Evolutionary conservation across 2,888 invertebrate species (phyloP).

Genomic region (Lasioglossum oenotherae): DNA sequence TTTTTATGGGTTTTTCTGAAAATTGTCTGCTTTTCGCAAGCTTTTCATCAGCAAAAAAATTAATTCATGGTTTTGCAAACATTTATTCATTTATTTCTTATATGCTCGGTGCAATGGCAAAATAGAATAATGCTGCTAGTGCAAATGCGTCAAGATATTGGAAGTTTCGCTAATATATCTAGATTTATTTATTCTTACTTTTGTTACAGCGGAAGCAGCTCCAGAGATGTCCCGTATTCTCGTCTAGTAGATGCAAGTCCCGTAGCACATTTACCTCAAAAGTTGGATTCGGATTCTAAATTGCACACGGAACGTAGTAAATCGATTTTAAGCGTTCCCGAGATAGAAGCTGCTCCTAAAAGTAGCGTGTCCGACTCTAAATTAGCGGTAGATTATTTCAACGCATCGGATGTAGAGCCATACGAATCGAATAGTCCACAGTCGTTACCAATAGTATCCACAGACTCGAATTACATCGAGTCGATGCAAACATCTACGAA

Average conservation of each 20-base stretch:
- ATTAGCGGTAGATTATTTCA: conserved; percentile 91
- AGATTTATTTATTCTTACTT: background rate
- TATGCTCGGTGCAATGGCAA: background rate
- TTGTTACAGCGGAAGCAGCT: conserved; percentile 80
- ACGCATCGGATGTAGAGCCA: conserved; percentile 80
- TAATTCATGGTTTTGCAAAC: conserved; percentile 14
- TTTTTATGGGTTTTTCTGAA: conserved; percentile 42
- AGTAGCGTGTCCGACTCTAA: conserved; percentile 95
- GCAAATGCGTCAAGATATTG: background rate
- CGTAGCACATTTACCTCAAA: conserved; percentile 85
- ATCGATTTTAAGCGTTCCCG: conserved; percentile 85
- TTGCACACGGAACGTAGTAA: conserved; percentile 86
- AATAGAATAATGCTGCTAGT: background rate
- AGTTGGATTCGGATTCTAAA: conserved; percentile 90
- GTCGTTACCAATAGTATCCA: conserved; percentile 76
- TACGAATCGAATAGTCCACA: conserved; percentile 79
- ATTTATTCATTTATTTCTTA: conserved; percentile 47
- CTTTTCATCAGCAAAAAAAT: conserved; percentile 15
- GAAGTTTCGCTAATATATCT: background rate
- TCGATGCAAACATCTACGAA: conserved; percentile 84
- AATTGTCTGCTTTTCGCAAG: conserved; percentile 46
- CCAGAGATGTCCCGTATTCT: conserved; percentile 92
- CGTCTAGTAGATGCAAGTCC: conserved; percentile 90
- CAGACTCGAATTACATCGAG: conserved; percentile 72
- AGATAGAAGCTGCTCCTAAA: conserved; percentile 87